Evolutionary conservation across 2,888 invertebrate species (phyloP).

Genomic region (Tethea ocularis): DNA sequence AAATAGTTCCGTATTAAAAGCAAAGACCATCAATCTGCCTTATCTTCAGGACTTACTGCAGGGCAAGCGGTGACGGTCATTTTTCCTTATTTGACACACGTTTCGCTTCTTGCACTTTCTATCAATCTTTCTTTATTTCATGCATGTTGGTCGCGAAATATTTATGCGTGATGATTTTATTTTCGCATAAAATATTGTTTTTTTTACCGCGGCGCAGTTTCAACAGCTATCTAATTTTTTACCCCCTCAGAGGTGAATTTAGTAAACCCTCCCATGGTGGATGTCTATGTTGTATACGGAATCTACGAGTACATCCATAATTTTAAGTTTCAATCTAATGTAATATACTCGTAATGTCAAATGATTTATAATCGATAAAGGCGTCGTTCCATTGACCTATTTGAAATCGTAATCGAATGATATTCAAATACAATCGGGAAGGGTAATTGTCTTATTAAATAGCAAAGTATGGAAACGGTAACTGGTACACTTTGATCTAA

Average conservation of each 20-base stretch:
- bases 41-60: constrained; percentile 2
- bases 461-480: constrained; percentile 4
- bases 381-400: constrained; percentile 28
- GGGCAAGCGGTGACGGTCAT: background rate
- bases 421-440: constrained; percentile 18
- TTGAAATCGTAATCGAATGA: constrained; percentile 30
- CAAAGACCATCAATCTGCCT: constrained; percentile 9
- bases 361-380: constrained; percentile 42
- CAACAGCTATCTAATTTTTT: too few relatives aligned
- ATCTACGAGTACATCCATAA: too few relatives aligned
- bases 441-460: constrained; percentile 18
- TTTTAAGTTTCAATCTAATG: too few relatives aligned
- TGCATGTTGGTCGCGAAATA: background rate
- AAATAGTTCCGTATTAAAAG: constrained; percentile 3
- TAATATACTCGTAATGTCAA: constrained; percentile 15
- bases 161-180: too few relatives aligned
- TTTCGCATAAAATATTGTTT: too few relatives aligned
- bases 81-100: constrained; percentile 9
- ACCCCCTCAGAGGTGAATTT: too few relatives aligned
- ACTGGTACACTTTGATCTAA: constrained; percentile 1
- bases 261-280: too few relatives aligned
- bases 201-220: too few relatives aligned
- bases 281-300: too few relatives aligned
- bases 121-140: background rate
- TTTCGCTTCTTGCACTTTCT: constrained; percentile 10